These are phyloP conservation scores for Canis aureus DNA, from an alignment of 2,113 vertebrate genomes.

Conservation along the genomic window DNA sequence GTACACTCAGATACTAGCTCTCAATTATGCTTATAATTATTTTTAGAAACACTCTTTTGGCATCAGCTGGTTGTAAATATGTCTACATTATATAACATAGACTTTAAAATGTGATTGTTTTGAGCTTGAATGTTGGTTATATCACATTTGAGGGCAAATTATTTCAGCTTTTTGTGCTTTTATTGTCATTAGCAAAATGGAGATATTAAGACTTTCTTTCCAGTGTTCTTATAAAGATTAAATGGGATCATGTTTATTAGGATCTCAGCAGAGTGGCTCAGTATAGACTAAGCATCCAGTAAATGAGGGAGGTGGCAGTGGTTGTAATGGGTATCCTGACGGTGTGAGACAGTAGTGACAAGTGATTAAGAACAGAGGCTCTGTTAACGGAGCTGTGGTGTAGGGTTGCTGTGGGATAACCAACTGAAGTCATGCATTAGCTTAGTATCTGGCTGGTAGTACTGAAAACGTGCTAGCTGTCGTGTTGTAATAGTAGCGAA, in stretches of 20 bases:
- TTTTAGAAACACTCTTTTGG: not conserved
- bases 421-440: fast-evolving
- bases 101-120: not conserved
- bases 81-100: not conserved
- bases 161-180: constrained; percentile 45
- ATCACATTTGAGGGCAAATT: not conserved
- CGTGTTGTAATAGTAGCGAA: fast-evolving
- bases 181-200: constrained; percentile 54
- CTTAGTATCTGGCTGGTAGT: not conserved
- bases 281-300: not conserved
- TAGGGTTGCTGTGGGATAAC: not conserved
- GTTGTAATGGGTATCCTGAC: not conserved
- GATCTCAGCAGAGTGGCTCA: not conserved
- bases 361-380: not conserved
- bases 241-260: not conserved
- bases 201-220: not conserved
- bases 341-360: not conserved
- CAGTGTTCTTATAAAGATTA: not conserved
- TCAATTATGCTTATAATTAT: not conserved
- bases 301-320: not conserved
- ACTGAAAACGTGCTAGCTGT: not conserved
- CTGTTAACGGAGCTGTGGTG: fast-evolving
- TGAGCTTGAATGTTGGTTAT: not conserved
- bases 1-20: not conserved
- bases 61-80: not conserved